These are phyloP conservation scores for Chloroceryle aenea DNA, from an alignment of 2,113 vertebrate species.

Conservation along the genomic window DNA sequence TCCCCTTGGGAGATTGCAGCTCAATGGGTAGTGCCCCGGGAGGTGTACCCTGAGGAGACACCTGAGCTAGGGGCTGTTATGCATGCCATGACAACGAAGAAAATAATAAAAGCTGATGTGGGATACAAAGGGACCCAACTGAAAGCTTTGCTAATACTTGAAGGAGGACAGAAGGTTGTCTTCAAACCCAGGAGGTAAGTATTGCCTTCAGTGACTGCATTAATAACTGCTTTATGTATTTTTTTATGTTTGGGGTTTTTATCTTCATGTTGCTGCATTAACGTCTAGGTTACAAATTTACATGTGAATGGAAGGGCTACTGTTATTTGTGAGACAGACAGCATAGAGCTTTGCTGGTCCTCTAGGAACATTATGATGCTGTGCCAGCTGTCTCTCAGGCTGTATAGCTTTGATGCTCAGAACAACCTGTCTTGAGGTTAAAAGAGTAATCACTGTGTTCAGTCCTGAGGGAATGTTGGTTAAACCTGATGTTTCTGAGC, in stretches of 20 bases:
- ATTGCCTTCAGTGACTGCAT: neutral
- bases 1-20: slow-evolving; percentile 98
- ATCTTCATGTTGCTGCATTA: neutral
- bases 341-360: neutral
- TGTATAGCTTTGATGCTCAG: neutral
- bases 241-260: neutral
- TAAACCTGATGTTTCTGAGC: neutral
- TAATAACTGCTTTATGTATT: neutral
- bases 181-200: slow-evolving; percentile 97
- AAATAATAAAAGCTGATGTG: slow-evolving; percentile 91
- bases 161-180: slow-evolving; percentile 97
- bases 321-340: neutral
- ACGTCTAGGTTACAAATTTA: neutral
- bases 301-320: neutral
- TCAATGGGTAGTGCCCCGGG: slow-evolving; percentile 96
- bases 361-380: neutral
- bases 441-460: neutral
- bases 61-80: slow-evolving; percentile 94
- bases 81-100: slow-evolving; percentile 88
- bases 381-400: neutral
- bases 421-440: neutral
- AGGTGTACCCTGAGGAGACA: slow-evolving; percentile 96
- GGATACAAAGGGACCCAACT: slow-evolving; percentile 98
- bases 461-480: neutral
- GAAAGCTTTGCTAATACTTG: slow-evolving; percentile 93